Percentiles rank a stretch among this genome's conserved stretches.
Conservation (phyloP, 1,140 invertebrate species). For the Sycophila sp. region DNA sequence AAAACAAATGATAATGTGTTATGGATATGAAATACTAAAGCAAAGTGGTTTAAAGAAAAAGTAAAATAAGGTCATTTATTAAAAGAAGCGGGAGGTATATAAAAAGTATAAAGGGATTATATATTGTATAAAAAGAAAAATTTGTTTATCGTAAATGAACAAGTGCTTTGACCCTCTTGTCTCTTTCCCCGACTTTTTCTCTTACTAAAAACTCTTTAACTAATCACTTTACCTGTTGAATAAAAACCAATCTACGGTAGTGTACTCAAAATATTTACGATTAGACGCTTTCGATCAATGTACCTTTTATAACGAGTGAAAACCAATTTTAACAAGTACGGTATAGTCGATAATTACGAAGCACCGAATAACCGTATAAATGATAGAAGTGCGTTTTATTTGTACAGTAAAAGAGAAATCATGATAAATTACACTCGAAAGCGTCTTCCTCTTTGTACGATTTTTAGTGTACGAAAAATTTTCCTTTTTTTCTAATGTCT, state of each 20-base stretch:
- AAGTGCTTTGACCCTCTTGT: constrained; percentile 43
- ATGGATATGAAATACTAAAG: constrained; percentile 29
- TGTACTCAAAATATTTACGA: background rate
- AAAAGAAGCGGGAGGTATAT: constrained; percentile 44
- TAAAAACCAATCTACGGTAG: background rate
- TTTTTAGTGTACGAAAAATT: constrained; percentile 4
- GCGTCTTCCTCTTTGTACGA: constrained; percentile 4
- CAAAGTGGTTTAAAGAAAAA: constrained; percentile 43
- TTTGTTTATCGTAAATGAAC: constrained; percentile 38
- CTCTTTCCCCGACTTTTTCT: constrained; percentile 36
- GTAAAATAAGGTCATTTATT: constrained; percentile 37
- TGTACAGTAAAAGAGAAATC: background rate
- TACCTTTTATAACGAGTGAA: background rate
- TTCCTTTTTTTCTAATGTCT: constrained; percentile 8
- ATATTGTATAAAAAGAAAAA: constrained; percentile 43
- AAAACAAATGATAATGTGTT: no score
- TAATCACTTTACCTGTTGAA: constrained; percentile 14
- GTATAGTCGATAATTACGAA: no score
- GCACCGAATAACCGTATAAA: no score
- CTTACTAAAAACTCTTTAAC: constrained; percentile 25
- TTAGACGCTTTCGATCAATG: constrained; percentile 19
- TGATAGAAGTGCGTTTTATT: constrained; percentile 1
- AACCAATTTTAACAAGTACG: background rate
- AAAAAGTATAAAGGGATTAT: constrained; percentile 44
- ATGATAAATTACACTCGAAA: background rate